phyloP scores from a whole-genome alignment of 2,888 invertebrate species.

The Thysanoteuthis rhombus region DNA sequence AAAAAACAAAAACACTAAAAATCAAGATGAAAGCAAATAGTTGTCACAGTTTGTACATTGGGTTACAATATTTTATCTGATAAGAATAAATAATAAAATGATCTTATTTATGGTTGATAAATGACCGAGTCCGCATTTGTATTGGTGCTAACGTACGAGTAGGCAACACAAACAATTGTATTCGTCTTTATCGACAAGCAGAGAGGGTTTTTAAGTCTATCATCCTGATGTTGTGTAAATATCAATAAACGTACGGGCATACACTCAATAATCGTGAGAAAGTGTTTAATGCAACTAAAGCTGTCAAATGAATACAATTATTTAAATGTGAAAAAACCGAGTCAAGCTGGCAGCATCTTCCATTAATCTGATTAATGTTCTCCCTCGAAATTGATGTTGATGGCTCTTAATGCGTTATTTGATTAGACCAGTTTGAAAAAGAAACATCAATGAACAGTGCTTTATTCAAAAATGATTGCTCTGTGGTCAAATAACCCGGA shows the following conservation, averaged over 20 bases:
- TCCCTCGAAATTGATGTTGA: neutral
- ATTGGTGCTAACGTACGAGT: no score
- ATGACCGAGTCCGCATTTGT: no score
- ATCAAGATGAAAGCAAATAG: no score
- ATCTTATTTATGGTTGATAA: no score
- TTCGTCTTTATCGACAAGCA: neutral
- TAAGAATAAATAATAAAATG: no score
- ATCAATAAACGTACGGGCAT: neutral
- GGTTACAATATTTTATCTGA: no score
- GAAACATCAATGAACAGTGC: no score
- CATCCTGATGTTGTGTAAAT: neutral
- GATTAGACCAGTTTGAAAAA: neutral
- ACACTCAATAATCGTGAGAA: neutral
- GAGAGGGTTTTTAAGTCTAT: neutral
- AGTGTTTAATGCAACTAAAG: neutral
- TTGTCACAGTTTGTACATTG: no score
- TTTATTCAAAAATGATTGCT: no score
- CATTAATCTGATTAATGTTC: neutral
- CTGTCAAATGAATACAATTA: neutral
- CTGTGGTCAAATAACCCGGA: no score
- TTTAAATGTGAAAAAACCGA: neutral
- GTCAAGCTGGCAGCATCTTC: neutral
- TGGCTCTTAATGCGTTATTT: neutral
- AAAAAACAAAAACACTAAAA: no score
- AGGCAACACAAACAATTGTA: no score